These are phyloP conservation scores for Puntigrus tetrazona DNA, from an alignment of 2,113 vertebrate species.

Conservation along the genomic window DNA sequence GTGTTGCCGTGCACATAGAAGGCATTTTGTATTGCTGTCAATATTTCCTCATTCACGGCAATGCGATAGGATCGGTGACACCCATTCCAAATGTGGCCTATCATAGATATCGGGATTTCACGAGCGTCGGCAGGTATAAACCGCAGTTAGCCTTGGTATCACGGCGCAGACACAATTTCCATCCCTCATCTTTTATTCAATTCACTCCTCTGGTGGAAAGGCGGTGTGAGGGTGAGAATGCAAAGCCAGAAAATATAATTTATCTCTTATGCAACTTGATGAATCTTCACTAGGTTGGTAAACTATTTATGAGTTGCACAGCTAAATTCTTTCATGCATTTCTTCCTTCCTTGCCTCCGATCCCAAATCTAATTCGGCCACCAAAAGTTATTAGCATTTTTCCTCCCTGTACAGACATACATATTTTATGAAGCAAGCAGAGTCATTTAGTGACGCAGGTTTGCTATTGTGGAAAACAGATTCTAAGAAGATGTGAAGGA, in stretches of 20 bases:
- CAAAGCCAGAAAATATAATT: slow-evolving; percentile 70
- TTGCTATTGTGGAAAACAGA: slow-evolving; percentile 64
- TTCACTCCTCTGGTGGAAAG: slow-evolving; percentile 60
- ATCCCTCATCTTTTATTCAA: slow-evolving; percentile 66
- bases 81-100: slow-evolving; percentile 39
- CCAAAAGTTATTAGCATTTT: slow-evolving; percentile 73
- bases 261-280: slow-evolving; percentile 78
- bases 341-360: slow-evolving; percentile 69
- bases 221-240: slow-evolving; percentile 54
- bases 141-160: slow-evolving; percentile 63
- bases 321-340: slow-evolving; percentile 78
- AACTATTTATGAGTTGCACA: slow-evolving; percentile 83
- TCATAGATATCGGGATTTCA: slow-evolving; percentile 57
- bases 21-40: slow-evolving; percentile 62
- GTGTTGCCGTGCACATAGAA: slow-evolving; percentile 45
- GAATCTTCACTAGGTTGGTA: slow-evolving; percentile 80
- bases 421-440: slow-evolving; percentile 76
- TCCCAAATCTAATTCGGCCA: slow-evolving; percentile 78
- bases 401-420: slow-evolving; percentile 70
- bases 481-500: slow-evolving; percentile 25
- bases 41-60: slow-evolving; percentile 49
- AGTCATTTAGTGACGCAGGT: slow-evolving; percentile 72
- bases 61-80: slow-evolving; percentile 52
- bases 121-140: slow-evolving; percentile 62
- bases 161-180: slow-evolving; percentile 53